phyloP scores from a whole-genome alignment of 2,888 invertebrate species.

The Griposia aprilina region DNA sequence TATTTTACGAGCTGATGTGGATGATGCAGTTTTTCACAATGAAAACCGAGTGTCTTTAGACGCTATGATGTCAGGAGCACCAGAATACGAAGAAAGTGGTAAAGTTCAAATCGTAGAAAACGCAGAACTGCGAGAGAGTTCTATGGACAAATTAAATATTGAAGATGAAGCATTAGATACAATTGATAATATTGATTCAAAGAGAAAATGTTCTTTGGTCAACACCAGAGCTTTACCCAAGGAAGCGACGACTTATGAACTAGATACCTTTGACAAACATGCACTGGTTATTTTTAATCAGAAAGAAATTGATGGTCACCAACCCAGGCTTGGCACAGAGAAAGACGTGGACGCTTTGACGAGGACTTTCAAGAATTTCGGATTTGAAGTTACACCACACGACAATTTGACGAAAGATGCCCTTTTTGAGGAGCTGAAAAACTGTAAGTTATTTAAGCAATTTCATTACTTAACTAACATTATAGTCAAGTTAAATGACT shows the following conservation, averaged over 20 bases:
- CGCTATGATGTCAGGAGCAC: conserved; percentile 39
- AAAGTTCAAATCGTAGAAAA: conserved; percentile 20
- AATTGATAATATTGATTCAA: conserved; percentile 1
- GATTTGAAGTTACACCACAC: conserved; percentile 77
- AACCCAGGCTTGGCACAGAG: conserved; percentile 78
- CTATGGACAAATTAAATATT: conserved; percentile 43
- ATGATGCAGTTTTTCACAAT: not conserved
- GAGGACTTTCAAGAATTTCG: conserved; percentile 76
- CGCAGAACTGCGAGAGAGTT: conserved; percentile 9
- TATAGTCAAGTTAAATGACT: not conserved
- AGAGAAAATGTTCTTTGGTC: conserved; percentile 26
- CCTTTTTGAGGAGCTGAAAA: conserved; percentile 74
- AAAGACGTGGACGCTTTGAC: conserved; percentile 77
- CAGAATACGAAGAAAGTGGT: conserved; percentile 22
- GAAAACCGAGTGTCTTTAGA: conserved; percentile 46
- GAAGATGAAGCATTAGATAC: conserved; percentile 23
- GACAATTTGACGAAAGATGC: conserved; percentile 76
- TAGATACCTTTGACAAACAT: conserved; percentile 83
- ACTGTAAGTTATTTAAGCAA: conserved; percentile 71
- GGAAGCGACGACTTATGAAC: conserved; percentile 77
- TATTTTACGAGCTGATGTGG: not conserved
- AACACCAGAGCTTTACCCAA: conserved; percentile 73
- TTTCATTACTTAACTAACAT: not conserved
- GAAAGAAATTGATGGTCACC: conserved; percentile 74
- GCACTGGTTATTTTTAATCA: conserved; percentile 83